Base-by-base conservation (phyloP, 1,140 invertebrate species). In the Cotesia chilonis region DNA sequence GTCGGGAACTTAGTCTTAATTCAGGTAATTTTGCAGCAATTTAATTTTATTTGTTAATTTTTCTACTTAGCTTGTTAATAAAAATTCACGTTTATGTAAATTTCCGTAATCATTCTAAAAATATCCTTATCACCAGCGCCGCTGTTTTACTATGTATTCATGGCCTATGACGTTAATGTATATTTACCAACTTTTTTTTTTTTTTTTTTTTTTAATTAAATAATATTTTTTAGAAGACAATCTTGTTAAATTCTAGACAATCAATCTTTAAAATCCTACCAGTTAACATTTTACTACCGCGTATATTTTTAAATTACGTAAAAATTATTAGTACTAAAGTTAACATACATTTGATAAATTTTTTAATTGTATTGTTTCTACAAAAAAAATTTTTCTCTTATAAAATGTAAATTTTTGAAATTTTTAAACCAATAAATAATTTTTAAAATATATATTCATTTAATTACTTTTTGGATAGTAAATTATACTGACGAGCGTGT, bases 1-100 rank as follows among this genome's bases (percentile, higher is more conserved):
- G 85, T 93, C 35, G 95, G 95, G 65, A 98, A 98, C 87, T 87
- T 98, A 80, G 94, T 94, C 72, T 89, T 98, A 36, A 94, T 97
- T 75, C 96, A 98, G 77, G 85, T 87, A 59, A 59, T 60, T 47
- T 38, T 14, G 57, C 9, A 35, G 14, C 36, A 3, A 14, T 36
- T 47, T 59, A 37, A 3, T 47, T 47, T 9, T 60, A n/a, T 20
- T 41, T 69, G 41, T n/a, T 28, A 59, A 57, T 20, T 14, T 55
- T 57, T 10, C 35, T 65, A 47, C 35, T 41, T 36, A 28, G 57
- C 28, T 47, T 47, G 10, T 47, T 47, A 47, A 47, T 47, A 47
- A 47, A 9, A 47, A 47, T 47, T 47, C 4, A 47, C 41, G 41
- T 47, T 47, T 47, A 47, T 47, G 41, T 47, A 68, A 60, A 38